Percentiles rank a stretch among this genome's conserved stretches.
Evolutionary conservation across 2,888 invertebrate species (phyloP).

Genomic region (Auanema sp.): DNA sequence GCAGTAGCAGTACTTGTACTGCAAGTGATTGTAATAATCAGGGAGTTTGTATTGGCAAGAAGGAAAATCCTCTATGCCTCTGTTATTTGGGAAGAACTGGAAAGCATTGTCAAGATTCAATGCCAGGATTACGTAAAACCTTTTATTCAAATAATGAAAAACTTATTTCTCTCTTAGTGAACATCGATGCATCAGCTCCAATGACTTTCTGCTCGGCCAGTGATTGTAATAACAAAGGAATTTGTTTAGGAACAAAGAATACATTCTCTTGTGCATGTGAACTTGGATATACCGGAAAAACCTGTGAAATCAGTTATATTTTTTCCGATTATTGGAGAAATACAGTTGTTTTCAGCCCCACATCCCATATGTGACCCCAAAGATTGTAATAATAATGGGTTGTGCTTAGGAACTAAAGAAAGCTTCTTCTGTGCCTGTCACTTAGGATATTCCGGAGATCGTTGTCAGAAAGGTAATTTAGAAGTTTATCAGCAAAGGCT

Average conservation of each 20-base stretch:
- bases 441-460: slow-evolving; percentile 45
- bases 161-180: slow-evolving; percentile 20
- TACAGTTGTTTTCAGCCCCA: slow-evolving; percentile 26
- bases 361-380: slow-evolving; percentile 43
- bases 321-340: not conserved
- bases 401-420: slow-evolving; percentile 51
- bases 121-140: slow-evolving; percentile 30
- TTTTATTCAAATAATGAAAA: too few relatives aligned
- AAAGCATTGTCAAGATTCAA: slow-evolving; percentile 41
- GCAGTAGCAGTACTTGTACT: slow-evolving; percentile 25
- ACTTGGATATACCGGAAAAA: slow-evolving; percentile 42
- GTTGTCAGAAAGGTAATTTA: slow-evolving; percentile 37
- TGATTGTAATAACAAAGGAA: slow-evolving; percentile 55
- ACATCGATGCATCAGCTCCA: slow-evolving; percentile 35
- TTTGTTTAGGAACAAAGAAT: slow-evolving; percentile 51
- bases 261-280: slow-evolving; percentile 48
- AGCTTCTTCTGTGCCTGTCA: slow-evolving; percentile 46
- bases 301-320: slow-evolving; percentile 36
- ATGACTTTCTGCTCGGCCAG: slow-evolving; percentile 47
- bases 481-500: not conserved
- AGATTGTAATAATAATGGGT: slow-evolving; percentile 53
- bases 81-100: slow-evolving; percentile 66
- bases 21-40: slow-evolving; percentile 47
- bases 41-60: slow-evolving; percentile 52
- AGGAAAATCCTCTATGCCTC: slow-evolving; percentile 72